Evolutionary conservation across 2,797 vertebrate species (phyloP).

Genomic region (Bradypodion ventrale): DNA sequence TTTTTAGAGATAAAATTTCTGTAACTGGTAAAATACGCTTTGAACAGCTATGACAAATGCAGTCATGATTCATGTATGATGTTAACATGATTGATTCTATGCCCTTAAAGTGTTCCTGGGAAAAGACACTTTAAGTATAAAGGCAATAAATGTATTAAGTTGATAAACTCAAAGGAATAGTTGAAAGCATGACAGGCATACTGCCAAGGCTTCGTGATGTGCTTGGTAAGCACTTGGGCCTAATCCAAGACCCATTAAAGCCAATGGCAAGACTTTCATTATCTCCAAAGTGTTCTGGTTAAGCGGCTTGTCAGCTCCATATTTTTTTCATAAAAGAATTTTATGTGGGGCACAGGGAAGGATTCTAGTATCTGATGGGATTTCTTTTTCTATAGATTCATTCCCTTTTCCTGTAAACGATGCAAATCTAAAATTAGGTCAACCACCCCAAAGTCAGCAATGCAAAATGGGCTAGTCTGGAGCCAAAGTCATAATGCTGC

Average conservation of each 20-base stretch:
- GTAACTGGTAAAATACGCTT: neutral
- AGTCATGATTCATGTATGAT: conserved; percentile 25
- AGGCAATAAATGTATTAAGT: conserved; percentile 35
- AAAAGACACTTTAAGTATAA: conserved; percentile 32
- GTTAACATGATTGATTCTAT: conserved; percentile 11
- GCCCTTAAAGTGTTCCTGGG: conserved; percentile 13
- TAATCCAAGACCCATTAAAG: conserved; percentile 8
- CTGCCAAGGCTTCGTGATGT: neutral
- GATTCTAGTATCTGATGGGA: neutral
- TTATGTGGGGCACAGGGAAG: neutral
- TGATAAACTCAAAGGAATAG: conserved; percentile 19
- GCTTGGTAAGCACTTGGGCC: conserved; percentile 24
- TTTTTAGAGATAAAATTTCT: neutral
- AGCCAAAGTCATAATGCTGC: neutral
- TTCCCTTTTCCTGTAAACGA: neutral
- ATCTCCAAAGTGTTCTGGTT: conserved; percentile 1
- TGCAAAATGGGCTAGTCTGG: neutral
- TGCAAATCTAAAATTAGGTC: conserved; percentile 4
- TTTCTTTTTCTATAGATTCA: neutral
- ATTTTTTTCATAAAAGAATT: neutral
- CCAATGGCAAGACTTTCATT: conserved; percentile 6
- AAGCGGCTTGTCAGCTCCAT: conserved; percentile 5
- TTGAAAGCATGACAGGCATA: conserved; percentile 16
- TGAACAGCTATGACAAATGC: neutral
- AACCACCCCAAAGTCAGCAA: neutral